Percentiles rank a stretch among this genome's conserved stretches.
These are phyloP conservation scores for Crax fasciolata DNA, from an alignment of 2,797 vertebrate species.

Conservation along the genomic window DNA sequence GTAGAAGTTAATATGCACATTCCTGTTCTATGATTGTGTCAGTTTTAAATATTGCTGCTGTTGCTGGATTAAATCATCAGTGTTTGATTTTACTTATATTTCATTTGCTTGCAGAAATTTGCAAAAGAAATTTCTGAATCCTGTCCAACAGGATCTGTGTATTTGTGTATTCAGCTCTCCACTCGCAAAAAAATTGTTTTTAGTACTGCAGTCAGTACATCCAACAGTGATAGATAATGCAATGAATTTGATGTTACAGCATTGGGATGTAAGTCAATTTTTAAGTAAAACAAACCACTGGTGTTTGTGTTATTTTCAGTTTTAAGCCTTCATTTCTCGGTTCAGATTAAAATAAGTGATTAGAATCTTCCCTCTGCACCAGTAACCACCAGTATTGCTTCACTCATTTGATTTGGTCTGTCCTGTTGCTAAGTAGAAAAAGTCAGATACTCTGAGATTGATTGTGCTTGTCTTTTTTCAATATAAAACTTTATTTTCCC, in stretches of 20 bases:
- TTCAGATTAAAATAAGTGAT: neutral
- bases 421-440: neutral
- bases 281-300: neutral
- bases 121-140: neutral
- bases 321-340: neutral
- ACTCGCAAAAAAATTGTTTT: neutral
- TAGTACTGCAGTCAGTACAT: neutral
- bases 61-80: neutral
- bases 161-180: neutral
- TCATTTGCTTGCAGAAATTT: neutral
- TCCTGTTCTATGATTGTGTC: neutral
- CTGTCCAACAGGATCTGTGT: neutral
- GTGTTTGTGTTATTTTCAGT: neutral
- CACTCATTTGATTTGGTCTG: accelerated
- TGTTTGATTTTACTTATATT: neutral
- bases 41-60: neutral
- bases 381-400: neutral
- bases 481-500: neutral
- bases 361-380: accelerated
- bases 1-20: neutral
- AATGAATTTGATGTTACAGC: neutral
- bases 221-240: neutral
- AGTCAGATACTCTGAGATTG: neutral
- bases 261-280: neutral
- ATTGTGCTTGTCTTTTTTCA: neutral